phyloP scores from a whole-genome alignment of 2,113 vertebrate genomes.

The Ailuropoda melanoleuca region DNA sequence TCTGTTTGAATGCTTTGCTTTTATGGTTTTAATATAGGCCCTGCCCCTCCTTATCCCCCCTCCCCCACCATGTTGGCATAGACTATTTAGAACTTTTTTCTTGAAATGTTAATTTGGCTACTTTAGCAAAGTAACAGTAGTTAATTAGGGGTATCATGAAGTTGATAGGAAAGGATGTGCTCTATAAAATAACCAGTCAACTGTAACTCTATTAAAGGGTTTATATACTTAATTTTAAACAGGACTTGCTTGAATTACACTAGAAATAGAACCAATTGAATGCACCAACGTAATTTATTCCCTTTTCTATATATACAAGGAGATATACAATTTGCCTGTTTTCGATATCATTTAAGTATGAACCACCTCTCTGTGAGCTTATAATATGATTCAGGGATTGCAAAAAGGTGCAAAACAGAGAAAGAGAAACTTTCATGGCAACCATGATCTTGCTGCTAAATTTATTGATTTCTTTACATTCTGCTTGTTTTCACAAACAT shows the following conservation, averaged over 20 bases:
- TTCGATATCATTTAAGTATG: neutral
- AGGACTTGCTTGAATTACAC: neutral
- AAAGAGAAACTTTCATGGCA: neutral
- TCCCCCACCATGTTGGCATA: neutral
- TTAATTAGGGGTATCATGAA: slow-evolving; percentile 1
- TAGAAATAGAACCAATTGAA: slow-evolving; percentile 33
- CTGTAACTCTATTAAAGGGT: neutral
- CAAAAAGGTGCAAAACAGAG: neutral
- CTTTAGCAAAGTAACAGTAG: neutral
- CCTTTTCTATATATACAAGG: neutral
- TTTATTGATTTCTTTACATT: neutral
- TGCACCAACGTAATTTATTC: neutral
- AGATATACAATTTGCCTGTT: neutral
- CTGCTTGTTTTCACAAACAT: neutral
- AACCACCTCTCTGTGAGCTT: neutral
- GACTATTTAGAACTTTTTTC: neutral
- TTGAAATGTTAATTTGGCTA: slow-evolving; percentile 41
- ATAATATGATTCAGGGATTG: neutral
- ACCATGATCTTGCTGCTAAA: neutral
- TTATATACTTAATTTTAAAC: slow-evolving; percentile 1
- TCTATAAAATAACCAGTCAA: slow-evolving; percentile 38
- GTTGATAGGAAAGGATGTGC: neutral
- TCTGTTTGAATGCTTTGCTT: slow-evolving; percentile 21
- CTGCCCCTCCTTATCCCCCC: neutral
- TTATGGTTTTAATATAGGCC: neutral